phyloP scores from a whole-genome alignment of 2,797 vertebrate species.

The Sebastes alutus region DNA sequence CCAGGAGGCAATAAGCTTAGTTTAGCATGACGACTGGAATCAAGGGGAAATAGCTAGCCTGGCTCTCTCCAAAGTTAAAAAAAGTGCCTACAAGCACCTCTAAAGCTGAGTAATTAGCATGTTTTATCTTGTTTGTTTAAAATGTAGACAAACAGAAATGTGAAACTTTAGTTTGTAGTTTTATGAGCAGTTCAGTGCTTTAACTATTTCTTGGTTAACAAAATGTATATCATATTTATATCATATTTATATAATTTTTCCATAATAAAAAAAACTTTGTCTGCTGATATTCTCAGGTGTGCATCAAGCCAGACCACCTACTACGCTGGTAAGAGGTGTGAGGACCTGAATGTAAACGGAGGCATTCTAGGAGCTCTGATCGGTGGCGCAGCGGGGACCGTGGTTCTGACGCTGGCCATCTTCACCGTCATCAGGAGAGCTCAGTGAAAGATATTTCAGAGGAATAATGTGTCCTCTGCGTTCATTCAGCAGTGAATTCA shows the following conservation, averaged over 20 bases:
- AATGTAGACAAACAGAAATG: background rate
- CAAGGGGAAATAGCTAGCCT: background rate
- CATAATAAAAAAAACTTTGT: background rate
- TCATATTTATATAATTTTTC: background rate
- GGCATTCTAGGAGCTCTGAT: slow-evolving; percentile 80
- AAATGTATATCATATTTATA: background rate
- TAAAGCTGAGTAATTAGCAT: background rate
- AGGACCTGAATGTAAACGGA: slow-evolving; percentile 77
- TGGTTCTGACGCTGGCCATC: slow-evolving; percentile 78
- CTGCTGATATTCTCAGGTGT: slow-evolving; percentile 78
- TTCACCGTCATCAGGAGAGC: slow-evolving; percentile 73
- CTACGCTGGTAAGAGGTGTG: slow-evolving; percentile 84
- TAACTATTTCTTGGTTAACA: background rate
- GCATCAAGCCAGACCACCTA: slow-evolving; percentile 79
- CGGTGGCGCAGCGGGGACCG: slow-evolving; percentile 74
- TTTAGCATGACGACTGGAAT: background rate
- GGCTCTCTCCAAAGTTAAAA: background rate
- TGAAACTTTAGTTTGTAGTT: background rate
- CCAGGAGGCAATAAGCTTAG: background rate
- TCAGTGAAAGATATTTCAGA: slow-evolving; percentile 12
- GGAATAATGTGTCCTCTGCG: background rate
- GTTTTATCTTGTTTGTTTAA: background rate
- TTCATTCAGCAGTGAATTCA: background rate
- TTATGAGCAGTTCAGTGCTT: background rate
- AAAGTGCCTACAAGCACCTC: background rate